Conservation (phyloP, 2,113 vertebrate genomes). For the Xenopus tropicalis region UCB_Xtro_10.0 CM004449.2:11963001-11963500, state of each 20-base stretch:
- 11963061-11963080: constrained; percentile 20
- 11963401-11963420: constrained; percentile 43
- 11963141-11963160: constrained; percentile 46
- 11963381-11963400: constrained; percentile 13
- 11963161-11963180: constrained; percentile 27
- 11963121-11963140: constrained; percentile 33
- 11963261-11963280: constrained; percentile 43
- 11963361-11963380: constrained; percentile 14
- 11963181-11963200: constrained; percentile 39
- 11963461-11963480: too few relatives aligned
- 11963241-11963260: constrained; percentile 44
- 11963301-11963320: constrained; percentile 1
- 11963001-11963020: too few relatives aligned
- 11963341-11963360: constrained; percentile 26
- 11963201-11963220: constrained; percentile 34
- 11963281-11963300: constrained; percentile 43
- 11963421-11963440: constrained; percentile 18
- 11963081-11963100: constrained; percentile 42
- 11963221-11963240: constrained; percentile 29
- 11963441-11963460: too few relatives aligned
- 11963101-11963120: constrained; percentile 33
- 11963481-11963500: too few relatives aligned
- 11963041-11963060: constrained; percentile 27
- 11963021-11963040: constrained; percentile 11
- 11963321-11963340: constrained; percentile 31